A percentile compares a stretch with the other conserved stretches of the same genome.
phyloP scores from a whole-genome alignment of 2,888 invertebrate genomes.

The Eupithecia dodoneata region DNA sequence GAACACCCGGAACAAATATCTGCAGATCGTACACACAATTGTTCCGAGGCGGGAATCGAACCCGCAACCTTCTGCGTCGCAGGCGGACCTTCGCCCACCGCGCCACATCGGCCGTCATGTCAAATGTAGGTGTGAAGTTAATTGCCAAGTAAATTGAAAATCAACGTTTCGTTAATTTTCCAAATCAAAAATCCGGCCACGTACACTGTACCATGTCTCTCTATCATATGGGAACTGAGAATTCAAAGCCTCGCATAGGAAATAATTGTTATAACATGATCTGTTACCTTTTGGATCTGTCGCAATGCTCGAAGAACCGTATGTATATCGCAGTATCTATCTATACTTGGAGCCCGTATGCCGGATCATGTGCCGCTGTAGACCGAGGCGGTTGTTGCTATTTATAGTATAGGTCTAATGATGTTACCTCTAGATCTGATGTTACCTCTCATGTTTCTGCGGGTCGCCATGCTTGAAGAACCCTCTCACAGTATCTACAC shows the following conservation, averaged over 20 bases:
- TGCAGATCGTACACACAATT: too few relatives aligned
- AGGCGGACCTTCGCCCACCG: too few relatives aligned
- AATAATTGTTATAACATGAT: too few relatives aligned
- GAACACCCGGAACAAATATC: too few relatives aligned
- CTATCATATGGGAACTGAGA: too few relatives aligned
- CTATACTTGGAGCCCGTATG: slow-evolving; percentile 75
- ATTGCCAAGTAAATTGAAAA: neutral
- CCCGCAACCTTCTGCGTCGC: too few relatives aligned
- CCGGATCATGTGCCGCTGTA: slow-evolving; percentile 73
- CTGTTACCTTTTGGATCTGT: slow-evolving; percentile 28
- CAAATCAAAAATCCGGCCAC: neutral
- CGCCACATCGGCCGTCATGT: too few relatives aligned
- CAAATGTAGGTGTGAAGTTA: neutral
- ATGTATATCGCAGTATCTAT: slow-evolving; percentile 65
- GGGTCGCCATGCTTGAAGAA: slow-evolving; percentile 74
- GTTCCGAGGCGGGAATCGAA: too few relatives aligned
- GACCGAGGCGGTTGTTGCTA: slow-evolving; percentile 64
- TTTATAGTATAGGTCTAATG: neutral
- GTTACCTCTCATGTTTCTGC: slow-evolving; percentile 75
- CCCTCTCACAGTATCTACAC: slow-evolving; percentile 72
- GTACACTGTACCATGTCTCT: too few relatives aligned
- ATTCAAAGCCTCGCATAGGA: too few relatives aligned
- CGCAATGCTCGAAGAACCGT: slow-evolving; percentile 73
- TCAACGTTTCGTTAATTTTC: neutral
- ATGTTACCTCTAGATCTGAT: neutral